These are phyloP conservation scores for Phodopus roborovskii DNA, from an alignment of 2,113 vertebrate genomes.

Conservation along the genomic window DNA sequence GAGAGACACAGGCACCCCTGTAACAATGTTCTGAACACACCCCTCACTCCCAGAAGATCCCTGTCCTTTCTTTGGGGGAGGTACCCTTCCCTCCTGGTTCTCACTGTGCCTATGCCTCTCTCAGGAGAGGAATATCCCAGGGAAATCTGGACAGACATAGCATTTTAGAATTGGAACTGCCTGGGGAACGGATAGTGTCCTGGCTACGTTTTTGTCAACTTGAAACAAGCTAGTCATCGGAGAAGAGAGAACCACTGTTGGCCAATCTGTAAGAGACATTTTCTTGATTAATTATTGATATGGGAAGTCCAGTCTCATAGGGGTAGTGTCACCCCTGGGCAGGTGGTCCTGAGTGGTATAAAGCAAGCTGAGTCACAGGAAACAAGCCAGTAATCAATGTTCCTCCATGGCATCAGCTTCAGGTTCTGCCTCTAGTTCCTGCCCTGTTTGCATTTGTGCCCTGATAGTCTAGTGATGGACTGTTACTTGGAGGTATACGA, in stretches of 20 bases:
- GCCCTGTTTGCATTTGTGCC: not conserved
- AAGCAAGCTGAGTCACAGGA: not conserved
- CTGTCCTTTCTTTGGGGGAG: not conserved
- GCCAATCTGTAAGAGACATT: not conserved
- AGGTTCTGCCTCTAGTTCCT: not conserved
- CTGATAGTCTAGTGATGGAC: not conserved
- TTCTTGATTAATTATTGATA: not conserved
- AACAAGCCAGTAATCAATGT: not conserved
- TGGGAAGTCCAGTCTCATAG: not conserved
- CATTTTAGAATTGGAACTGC: not conserved
- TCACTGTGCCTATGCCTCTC: not conserved
- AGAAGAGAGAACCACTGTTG: not conserved
- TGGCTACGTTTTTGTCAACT: not conserved
- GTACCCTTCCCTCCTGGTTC: not conserved
- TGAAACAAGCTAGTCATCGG: not conserved
- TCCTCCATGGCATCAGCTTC: not conserved
- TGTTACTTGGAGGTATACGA: not conserved
- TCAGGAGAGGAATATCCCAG: not conserved
- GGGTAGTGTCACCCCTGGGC: not conserved
- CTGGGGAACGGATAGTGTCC: not conserved
- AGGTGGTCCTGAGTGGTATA: not conserved
- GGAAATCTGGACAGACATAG: not conserved
- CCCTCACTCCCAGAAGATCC: not conserved
- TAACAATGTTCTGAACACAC: not conserved
- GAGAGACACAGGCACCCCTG: accelerated